These are phyloP conservation scores for Actinemys pallida DNA, from an alignment of 2,113 vertebrate genomes.

Conservation along the genomic window DNA sequence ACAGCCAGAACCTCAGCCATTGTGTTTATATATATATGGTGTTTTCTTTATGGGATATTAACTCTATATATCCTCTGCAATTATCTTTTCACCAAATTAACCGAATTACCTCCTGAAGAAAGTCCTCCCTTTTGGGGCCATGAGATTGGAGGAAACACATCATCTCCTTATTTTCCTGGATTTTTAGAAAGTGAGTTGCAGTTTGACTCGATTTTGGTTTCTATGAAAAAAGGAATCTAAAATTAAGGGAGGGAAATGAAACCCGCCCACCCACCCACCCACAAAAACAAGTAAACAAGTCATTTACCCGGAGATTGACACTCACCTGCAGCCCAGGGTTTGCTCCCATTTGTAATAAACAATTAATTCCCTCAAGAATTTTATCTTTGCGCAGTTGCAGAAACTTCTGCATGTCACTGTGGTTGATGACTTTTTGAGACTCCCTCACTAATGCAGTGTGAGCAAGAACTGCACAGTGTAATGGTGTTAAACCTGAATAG, in stretches of 20 bases:
- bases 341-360: slow-evolving; percentile 86
- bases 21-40: background rate
- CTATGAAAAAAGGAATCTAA: slow-evolving; percentile 4
- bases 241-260: background rate
- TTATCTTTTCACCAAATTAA: fast-evolving
- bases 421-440: background rate
- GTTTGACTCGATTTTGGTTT: fast-evolving
- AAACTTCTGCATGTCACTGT: slow-evolving; percentile 30
- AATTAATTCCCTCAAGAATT: slow-evolving; percentile 84
- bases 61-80: background rate
- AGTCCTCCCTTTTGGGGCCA: background rate
- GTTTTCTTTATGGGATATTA: background rate
- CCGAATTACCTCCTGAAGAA: slow-evolving; percentile 47
- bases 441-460: slow-evolving; percentile 72
- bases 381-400: slow-evolving; percentile 76
- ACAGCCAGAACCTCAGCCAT: background rate
- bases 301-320: background rate
- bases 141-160: slow-evolving; percentile 31
- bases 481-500: slow-evolving; percentile 80
- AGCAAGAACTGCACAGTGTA: slow-evolving; percentile 81
- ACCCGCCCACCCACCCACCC: fast-evolving
- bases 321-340: slow-evolving; percentile 72
- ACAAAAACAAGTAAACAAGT: fast-evolving
- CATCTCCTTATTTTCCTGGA: slow-evolving; percentile 56
- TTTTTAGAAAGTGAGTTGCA: background rate